phyloP scores from a whole-genome alignment of 1,140 invertebrate genomes.

The Globodera rostochiensis region DNA sequence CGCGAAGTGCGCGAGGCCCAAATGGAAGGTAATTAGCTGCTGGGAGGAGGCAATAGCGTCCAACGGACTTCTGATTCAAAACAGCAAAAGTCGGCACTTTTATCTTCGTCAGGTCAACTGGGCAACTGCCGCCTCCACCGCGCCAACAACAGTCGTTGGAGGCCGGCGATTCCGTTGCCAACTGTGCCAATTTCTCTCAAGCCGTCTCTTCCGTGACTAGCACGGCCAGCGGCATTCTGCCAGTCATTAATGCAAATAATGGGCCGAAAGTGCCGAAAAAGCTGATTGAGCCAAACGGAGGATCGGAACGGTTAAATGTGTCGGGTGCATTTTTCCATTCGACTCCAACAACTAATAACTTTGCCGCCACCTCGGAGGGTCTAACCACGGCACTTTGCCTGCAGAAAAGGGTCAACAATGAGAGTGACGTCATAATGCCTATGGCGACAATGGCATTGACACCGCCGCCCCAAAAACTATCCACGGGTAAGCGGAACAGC shows the following conservation, averaged over 20 bases:
- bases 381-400: neutral
- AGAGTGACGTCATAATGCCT: neutral
- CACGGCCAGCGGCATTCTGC: neutral
- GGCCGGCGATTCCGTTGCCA: neutral
- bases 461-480: neutral
- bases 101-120: neutral
- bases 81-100: too few species aligned
- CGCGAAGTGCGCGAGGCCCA: neutral
- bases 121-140: neutral
- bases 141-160: slow-evolving; percentile 10
- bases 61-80: too few species aligned
- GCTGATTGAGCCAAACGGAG: neutral
- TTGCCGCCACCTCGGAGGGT: neutral
- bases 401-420: neutral
- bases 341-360: neutral
- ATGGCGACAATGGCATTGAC: neutral
- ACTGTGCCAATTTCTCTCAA: neutral
- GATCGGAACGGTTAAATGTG: neutral
- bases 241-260: neutral
- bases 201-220: neutral
- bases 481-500: neutral
- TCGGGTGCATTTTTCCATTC: neutral
- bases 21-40: neutral
- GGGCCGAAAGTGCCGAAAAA: neutral
- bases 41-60: neutral